These are phyloP conservation scores for Penaeus monodon DNA, from an alignment of 2,888 invertebrate genomes.

Conservation along the genomic window DNA sequence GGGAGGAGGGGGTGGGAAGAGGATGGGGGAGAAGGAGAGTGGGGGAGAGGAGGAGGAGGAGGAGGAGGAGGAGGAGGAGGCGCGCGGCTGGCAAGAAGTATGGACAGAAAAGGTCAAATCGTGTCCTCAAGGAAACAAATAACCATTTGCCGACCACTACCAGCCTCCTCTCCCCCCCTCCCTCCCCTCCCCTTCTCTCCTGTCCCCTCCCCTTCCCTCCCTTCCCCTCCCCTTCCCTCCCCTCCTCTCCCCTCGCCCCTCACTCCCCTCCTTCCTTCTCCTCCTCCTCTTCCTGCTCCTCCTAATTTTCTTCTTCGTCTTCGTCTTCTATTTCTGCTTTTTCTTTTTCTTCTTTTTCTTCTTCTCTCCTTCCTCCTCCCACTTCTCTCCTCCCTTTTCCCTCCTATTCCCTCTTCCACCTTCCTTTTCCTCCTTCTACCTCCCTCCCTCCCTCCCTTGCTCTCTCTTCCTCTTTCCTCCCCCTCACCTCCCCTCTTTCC, in stretches of 20 bases:
- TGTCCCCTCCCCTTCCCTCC: background rate
- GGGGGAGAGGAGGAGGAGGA: background rate
- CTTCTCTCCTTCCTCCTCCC: too few relatives aligned
- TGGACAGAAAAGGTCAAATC: conserved; percentile 35
- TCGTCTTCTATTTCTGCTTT: too few relatives aligned
- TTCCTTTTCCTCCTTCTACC: too few relatives aligned
- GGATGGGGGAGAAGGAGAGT: background rate
- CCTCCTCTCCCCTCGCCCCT: background rate
- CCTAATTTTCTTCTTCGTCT: background rate
- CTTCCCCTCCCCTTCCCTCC: too few relatives aligned
- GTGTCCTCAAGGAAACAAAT: conserved; percentile 36
- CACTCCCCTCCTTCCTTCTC: background rate
- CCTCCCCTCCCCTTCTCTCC: background rate
- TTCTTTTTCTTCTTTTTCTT: too few relatives aligned
- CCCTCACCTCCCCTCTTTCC: too few relatives aligned
- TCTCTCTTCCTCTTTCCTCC: too few relatives aligned
- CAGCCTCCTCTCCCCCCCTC: background rate
- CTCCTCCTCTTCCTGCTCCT: background rate
- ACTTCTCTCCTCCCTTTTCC: too few relatives aligned
- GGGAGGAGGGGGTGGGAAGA: too few relatives aligned
- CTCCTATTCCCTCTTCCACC: too few relatives aligned
- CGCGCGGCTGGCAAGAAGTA: background rate
- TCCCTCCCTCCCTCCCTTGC: too few relatives aligned
- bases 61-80: background rate
- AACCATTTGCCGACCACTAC: conserved; percentile 13